Conservation (phyloP, 2,113 vertebrate genomes). For the Limanda limanda region DNA sequence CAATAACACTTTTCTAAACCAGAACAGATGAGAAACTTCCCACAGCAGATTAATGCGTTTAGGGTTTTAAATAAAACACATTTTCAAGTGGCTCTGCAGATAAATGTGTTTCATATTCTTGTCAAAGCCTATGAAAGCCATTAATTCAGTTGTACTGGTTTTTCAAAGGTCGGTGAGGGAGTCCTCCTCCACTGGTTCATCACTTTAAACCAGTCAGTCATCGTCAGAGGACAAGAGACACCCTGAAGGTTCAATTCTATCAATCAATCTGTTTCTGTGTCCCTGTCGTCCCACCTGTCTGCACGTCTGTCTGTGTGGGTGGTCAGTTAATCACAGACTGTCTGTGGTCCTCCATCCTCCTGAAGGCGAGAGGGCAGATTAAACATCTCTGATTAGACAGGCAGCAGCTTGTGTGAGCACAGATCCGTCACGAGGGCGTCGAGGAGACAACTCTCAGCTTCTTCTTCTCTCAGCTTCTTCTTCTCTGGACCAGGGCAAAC, state of each 20-base stretch:
- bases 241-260: neutral
- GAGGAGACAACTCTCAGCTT: slow-evolving; percentile 44
- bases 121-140: neutral
- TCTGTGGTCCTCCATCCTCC: slow-evolving; percentile 56
- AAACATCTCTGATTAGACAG: slow-evolving; percentile 63
- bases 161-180: neutral
- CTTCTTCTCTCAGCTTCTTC: slow-evolving; percentile 16
- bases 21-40: no score
- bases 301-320: slow-evolving; percentile 53
- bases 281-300: neutral
- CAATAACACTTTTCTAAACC: no score
- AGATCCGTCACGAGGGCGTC: slow-evolving; percentile 56
- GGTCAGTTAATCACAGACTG: slow-evolving; percentile 61
- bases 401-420: slow-evolving; percentile 50
- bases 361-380: slow-evolving; percentile 53
- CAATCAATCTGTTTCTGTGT: neutral
- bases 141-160: neutral
- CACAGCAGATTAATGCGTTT: no score
- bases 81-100: no score
- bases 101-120: no score
- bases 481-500: neutral
- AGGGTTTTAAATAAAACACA: no score
- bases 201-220: neutral
- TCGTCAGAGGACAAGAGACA: neutral
- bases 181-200: neutral